phyloP scores from a whole-genome alignment of 2,113 vertebrate species.

The Oceanodroma tethys region DNA sequence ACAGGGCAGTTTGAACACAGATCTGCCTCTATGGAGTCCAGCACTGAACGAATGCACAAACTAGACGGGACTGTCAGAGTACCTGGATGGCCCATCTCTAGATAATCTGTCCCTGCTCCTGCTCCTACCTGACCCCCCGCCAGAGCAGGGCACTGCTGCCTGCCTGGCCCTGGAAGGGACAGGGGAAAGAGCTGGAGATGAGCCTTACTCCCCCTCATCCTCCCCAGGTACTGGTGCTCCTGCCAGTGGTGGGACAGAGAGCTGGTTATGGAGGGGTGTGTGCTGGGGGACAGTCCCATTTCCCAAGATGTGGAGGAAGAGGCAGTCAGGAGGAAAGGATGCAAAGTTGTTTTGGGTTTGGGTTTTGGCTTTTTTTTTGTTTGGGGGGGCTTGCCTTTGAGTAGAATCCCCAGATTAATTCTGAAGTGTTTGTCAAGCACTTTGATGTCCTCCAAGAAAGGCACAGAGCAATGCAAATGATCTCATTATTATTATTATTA shows the following conservation, averaged over 20 bases:
- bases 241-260: neutral
- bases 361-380: neutral
- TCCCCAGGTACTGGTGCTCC: neutral
- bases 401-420: neutral
- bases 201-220: neutral
- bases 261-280: neutral
- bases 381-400: neutral
- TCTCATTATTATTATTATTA: neutral
- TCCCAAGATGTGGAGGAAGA: neutral
- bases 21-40: neutral
- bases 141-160: neutral
- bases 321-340: neutral
- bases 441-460: neutral
- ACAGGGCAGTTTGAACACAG: neutral
- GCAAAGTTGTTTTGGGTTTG: neutral
- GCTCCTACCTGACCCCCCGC: rapidly evolving
- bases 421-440: neutral
- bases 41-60: neutral
- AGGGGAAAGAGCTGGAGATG: neutral
- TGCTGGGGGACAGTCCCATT: neutral
- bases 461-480: neutral
- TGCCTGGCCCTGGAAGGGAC: neutral
- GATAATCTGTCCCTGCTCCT: neutral
- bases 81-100: neutral
- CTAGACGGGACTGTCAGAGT: neutral